These are phyloP conservation scores for Corythornis cristatus DNA, from an alignment of 2,113 vertebrate species.

Conservation along the genomic window DNA sequence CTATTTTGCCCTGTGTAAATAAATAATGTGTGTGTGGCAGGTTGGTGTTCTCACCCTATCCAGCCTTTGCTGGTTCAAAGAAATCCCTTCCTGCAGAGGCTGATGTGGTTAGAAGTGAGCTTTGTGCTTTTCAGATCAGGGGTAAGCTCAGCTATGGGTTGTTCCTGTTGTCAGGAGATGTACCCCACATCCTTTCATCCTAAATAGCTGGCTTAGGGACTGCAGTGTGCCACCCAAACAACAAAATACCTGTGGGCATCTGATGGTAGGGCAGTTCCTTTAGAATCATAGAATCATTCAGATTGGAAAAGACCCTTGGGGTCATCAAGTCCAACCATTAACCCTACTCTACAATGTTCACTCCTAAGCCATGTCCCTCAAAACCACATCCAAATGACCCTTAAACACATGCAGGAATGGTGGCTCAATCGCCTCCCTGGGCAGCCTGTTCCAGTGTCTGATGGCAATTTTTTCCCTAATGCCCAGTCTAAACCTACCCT, in stretches of 20 bases:
- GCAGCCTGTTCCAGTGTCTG: no score
- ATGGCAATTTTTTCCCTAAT: no score
- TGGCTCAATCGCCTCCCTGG: no score
- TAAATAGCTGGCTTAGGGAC: background rate
- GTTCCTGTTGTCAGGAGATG: background rate
- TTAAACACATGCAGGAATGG: no score
- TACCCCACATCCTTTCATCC: background rate
- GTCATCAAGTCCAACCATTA: no score
- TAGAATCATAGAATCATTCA: background rate
- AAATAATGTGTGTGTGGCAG: constrained; percentile 4
- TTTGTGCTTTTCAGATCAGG: background rate
- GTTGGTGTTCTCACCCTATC: background rate
- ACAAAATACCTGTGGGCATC: background rate
- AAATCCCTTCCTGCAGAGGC: background rate
- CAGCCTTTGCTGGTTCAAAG: fast-evolving
- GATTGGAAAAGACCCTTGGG: no score
- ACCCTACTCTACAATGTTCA: no score
- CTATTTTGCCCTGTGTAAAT: constrained; percentile 45
- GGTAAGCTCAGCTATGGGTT: background rate
- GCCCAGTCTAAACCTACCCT: no score
- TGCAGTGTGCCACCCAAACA: background rate
- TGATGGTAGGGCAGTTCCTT: background rate
- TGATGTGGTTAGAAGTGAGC: background rate
- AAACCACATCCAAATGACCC: no score
- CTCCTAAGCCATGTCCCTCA: no score